Percentiles rank a stretch among this genome's conserved stretches.
phyloP scores from a whole-genome alignment of 2,888 invertebrate species.

The Punctoribates punctum region DNA sequence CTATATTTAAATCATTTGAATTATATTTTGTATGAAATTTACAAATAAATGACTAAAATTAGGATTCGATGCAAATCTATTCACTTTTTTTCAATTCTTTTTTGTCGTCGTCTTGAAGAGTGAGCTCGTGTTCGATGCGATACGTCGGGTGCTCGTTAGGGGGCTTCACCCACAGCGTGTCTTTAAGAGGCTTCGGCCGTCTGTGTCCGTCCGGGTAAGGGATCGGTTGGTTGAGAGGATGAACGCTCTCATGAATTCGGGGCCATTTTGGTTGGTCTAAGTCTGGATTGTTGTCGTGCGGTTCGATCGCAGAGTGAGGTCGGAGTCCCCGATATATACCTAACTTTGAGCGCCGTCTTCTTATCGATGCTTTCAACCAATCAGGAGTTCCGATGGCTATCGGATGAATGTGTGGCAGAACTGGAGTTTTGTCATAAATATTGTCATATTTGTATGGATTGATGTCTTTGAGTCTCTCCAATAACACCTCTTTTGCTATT shows the following conservation, averaged over 20 bases:
- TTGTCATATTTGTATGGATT: slow-evolving; percentile 66
- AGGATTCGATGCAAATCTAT: background rate
- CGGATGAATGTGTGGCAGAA: slow-evolving; percentile 45
- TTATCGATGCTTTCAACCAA: slow-evolving; percentile 45
- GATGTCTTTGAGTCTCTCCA: slow-evolving; percentile 71
- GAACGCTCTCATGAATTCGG: slow-evolving; percentile 19
- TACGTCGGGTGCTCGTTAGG: slow-evolving; percentile 41
- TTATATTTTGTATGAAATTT: too few relatives aligned
- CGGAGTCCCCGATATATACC: slow-evolving; percentile 41
- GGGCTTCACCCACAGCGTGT: slow-evolving; percentile 40
- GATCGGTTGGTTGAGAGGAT: slow-evolving; percentile 33
- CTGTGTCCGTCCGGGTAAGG: slow-evolving; percentile 38
- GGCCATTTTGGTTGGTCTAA: slow-evolving; percentile 44
- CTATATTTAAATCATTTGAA: too few relatives aligned
- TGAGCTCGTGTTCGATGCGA: slow-evolving; percentile 26
- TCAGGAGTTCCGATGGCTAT: slow-evolving; percentile 43
- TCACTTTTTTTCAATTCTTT: background rate
- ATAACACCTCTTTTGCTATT: slow-evolving; percentile 78
- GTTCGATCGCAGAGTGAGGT: slow-evolving; percentile 44
- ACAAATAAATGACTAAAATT: too few relatives aligned
- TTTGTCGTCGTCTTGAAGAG: slow-evolving; percentile 20
- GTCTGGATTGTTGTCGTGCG: slow-evolving; percentile 45
- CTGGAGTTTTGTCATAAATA: slow-evolving; percentile 44
- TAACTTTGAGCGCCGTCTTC: slow-evolving; percentile 31
- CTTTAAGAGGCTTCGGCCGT: slow-evolving; percentile 27